Base-by-base conservation (phyloP, 2,797 vertebrate genomes). In the Darevskia nairensis region DNA sequence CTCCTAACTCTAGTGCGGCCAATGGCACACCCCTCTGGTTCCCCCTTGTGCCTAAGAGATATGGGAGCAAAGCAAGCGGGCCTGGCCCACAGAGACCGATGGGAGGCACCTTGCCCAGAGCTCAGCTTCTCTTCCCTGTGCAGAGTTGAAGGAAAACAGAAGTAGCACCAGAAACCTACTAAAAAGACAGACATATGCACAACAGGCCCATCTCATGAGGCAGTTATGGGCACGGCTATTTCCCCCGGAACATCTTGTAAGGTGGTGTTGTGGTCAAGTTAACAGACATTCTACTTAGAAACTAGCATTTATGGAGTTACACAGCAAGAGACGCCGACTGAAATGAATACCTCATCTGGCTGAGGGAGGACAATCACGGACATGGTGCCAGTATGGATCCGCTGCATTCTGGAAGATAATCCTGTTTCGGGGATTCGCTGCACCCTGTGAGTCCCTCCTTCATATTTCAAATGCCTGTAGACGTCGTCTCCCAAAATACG, bases 361-460 rank as follows among this genome's bases (percentile, higher is more conserved):
- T 99, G 98, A 72, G 98, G 98, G 55, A 99, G 97, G 46, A 99
- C 96, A 46, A 99, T 98, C 35, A 99, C 98, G 0, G 98, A 97
- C 98, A 98, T 98, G n/a, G 99, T 99, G 84, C 99, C 99, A 0
- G 98, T 99, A 96, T 99, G 99, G 93, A 99, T 99, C 0, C 98
- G 97, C 93, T 99, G 98, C 99, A 99, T 99, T 96, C 99, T 97
- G 6, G 99, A 98, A 0, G 99, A 99, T 5, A 99, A 94, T 75
- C 99, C 99, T 0, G 97, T 97, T 95, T 99, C 97, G 0, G 99
- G 99, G 95, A 99, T 99, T 82, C 98, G 96, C 92, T 99, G 98
- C 27, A 99, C 99, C 80, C 98, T 94, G 83, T 99, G 99, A 7
- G 97, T 98, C 11, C 99, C 98, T 86, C 98, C 98, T 94, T 99